These are phyloP conservation scores for Pangasius krempfi DNA, from an alignment of 2,797 vertebrate species.

Conservation along the genomic window DNA sequence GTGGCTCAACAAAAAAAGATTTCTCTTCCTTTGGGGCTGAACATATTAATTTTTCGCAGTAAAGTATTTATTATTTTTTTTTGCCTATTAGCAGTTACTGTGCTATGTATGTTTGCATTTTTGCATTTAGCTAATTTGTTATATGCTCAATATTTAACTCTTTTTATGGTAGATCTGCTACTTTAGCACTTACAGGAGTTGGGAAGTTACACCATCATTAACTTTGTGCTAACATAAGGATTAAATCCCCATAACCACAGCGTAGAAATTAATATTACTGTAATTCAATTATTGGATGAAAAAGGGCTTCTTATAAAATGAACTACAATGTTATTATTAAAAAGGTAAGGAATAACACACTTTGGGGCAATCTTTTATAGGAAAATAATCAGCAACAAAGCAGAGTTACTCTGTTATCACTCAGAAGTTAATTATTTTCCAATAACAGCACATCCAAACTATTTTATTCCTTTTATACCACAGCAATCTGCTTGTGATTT, in stretches of 20 bases:
- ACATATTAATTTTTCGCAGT: not conserved
- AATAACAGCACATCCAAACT: not conserved
- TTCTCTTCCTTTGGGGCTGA: not conserved
- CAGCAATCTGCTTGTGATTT: not conserved
- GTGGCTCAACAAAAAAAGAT: conserved; percentile 1
- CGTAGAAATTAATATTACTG: not conserved
- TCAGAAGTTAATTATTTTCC: not conserved
- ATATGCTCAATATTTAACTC: not conserved
- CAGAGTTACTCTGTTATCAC: not conserved
- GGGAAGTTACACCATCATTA: conserved; percentile 2
- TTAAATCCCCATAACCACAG: not conserved
- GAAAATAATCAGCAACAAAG: not conserved
- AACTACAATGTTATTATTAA: not conserved
- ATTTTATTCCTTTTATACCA: not conserved
- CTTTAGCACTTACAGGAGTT: not conserved
- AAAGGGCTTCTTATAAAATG: not conserved
- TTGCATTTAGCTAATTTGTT: not conserved
- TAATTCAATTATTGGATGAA: not conserved
- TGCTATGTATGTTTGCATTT: not conserved
- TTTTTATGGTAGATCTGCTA: not conserved
- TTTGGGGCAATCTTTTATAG: no score
- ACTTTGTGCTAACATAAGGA: not conserved
- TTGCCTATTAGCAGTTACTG: not conserved
- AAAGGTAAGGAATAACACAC: not conserved
- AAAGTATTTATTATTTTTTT: not conserved